Evolutionary conservation across 2,888 invertebrate species (phyloP).

Genomic region (Eupithecia tripunctaria): DNA sequence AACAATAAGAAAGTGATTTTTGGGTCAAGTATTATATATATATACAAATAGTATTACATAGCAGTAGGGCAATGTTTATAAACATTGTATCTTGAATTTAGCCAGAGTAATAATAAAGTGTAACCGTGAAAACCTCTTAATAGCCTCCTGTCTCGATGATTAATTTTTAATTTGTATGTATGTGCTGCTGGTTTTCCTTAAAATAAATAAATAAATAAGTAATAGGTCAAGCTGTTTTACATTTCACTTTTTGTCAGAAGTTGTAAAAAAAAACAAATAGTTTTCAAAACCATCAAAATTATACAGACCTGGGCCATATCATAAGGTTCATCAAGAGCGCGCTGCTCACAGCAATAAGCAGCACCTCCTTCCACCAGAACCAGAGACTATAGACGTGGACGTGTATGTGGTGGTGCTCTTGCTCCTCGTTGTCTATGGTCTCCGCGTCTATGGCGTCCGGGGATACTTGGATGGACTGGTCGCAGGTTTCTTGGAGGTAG

Average conservation of each 20-base stretch:
- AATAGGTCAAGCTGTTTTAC: too few species aligned
- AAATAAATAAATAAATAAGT: too few species aligned
- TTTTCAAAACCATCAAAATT: not conserved
- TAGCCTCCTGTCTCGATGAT: too few species aligned
- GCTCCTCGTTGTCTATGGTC: constrained; percentile 68
- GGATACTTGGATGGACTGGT: constrained; percentile 72
- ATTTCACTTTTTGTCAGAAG: not conserved
- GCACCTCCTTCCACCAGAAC: constrained; percentile 91
- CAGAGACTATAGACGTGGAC: constrained; percentile 90
- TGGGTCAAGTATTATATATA: too few species aligned
- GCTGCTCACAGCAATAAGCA: constrained; percentile 89
- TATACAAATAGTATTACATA: too few species aligned
- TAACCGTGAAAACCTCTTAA: too few species aligned
- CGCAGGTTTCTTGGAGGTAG: constrained; percentile 84
- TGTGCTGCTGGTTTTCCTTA: too few species aligned
- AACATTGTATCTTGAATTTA: too few species aligned
- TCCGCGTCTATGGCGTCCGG: constrained; percentile 60
- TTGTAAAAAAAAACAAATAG: not conserved
- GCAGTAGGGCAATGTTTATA: too few species aligned
- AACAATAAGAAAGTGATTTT: too few species aligned
- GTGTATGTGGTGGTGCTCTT: constrained; percentile 86
- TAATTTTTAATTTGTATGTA: too few species aligned
- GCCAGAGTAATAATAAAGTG: too few species aligned
- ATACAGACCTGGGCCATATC: constrained; percentile 78
- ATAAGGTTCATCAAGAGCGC: constrained; percentile 89